A percentile compares a stretch with the other conserved stretches of the same genome.
phyloP scores from a whole-genome alignment of 2,113 vertebrate species.

The Muscicapa adusta region DNA sequence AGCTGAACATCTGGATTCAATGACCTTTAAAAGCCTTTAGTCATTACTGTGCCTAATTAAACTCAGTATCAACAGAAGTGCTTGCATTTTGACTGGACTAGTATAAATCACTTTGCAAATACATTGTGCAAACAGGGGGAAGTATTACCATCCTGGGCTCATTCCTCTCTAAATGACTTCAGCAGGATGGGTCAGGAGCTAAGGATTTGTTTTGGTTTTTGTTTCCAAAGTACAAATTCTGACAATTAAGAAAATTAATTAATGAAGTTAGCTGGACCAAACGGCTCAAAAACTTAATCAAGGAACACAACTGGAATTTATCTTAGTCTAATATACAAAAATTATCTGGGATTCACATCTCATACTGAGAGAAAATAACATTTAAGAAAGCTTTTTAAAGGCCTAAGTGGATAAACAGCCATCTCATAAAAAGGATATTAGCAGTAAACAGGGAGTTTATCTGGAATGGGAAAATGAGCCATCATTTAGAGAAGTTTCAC shows the following conservation, averaged over 20 bases:
- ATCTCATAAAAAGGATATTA: slow-evolving; percentile 45
- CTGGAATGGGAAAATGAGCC: not conserved
- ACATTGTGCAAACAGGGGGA: slow-evolving; percentile 51
- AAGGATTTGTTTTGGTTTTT: not conserved
- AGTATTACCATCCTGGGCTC: slow-evolving; percentile 28
- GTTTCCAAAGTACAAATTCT: not conserved
- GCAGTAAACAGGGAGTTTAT: not conserved
- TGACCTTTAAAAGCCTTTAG: slow-evolving; percentile 78
- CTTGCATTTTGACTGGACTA: slow-evolving; percentile 69
- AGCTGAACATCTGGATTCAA: slow-evolving; percentile 75
- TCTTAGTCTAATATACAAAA: not conserved
- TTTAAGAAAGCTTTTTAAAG: slow-evolving; percentile 20
- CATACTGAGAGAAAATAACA: not conserved
- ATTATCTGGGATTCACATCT: slow-evolving; percentile 12
- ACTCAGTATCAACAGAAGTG: slow-evolving; percentile 74
- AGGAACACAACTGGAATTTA: not conserved
- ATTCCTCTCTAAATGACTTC: slow-evolving; percentile 36
- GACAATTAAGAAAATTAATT: slow-evolving; percentile 37
- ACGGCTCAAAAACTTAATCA: not conserved
- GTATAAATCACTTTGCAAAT: slow-evolving; percentile 71
- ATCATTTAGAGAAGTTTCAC: not conserved
- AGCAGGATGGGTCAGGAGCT: slow-evolving; percentile 19
- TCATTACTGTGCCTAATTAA: slow-evolving; percentile 77
- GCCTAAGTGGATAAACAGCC: not conserved
- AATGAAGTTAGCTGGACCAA: not conserved